Percentiles rank a stretch among this genome's conserved stretches.
These are phyloP conservation scores for Physella acuta DNA, from an alignment of 1,140 invertebrate species.

Conservation along the genomic window DNA sequence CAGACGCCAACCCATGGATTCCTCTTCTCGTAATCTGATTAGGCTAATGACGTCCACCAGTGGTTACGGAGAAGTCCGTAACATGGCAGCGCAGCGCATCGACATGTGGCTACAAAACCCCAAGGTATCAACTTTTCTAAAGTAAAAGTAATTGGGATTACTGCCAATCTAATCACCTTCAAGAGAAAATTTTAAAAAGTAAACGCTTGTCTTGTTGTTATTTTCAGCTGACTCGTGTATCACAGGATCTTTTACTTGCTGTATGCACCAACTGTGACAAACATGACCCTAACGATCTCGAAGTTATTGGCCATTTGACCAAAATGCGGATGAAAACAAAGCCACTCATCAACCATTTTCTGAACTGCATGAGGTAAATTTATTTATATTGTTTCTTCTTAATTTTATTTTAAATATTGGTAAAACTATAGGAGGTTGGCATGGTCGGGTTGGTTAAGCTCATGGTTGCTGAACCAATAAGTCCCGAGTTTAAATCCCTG, in stretches of 20 bases:
- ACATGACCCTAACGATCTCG: conserved; percentile 78
- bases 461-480: no score
- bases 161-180: no score
- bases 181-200: background rate
- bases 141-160: no score
- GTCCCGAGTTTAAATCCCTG: no score
- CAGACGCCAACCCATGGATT: conserved; percentile 79
- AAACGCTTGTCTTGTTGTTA: conserved; percentile 3
- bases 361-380: conserved; percentile 78
- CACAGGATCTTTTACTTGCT: conserved; percentile 90
- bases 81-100: conserved; percentile 77
- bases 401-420: no score
- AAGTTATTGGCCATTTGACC: conserved; percentile 85
- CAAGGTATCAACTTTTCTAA: conserved; percentile 64
- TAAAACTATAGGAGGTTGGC: no score
- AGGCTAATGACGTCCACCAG: conserved; percentile 80
- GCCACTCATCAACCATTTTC: conserved; percentile 84
- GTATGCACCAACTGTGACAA: conserved; percentile 86
- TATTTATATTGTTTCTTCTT: no score
- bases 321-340: conserved; percentile 93
- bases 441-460: no score
- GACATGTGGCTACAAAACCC: conserved; percentile 96
- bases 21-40: conserved; percentile 84
- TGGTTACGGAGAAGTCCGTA: conserved; percentile 82
- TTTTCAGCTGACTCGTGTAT: conserved; percentile 73